Conservation (phyloP, 2,888 invertebrate genomes). For the Cyaniris semiargus region DNA sequence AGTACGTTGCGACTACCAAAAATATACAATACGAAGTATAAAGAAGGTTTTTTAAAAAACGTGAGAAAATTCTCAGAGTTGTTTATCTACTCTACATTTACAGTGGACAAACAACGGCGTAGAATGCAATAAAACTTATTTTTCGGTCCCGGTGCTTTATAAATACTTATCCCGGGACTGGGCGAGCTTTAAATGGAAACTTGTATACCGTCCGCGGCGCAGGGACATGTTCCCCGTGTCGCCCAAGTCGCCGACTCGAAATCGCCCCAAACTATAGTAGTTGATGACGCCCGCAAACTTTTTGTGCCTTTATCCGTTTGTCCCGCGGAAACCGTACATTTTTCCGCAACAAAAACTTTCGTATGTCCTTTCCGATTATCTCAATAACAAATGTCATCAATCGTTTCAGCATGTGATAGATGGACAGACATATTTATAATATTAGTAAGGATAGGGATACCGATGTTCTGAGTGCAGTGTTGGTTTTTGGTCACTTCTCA, state of each 20-base stretch:
- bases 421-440: too few relatives aligned
- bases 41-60: slow-evolving; percentile 33
- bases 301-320: neutral
- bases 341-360: neutral
- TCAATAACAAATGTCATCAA: neutral
- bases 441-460: too few relatives aligned
- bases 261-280: neutral
- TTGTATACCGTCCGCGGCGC: slow-evolving; percentile 5
- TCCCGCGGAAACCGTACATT: neutral
- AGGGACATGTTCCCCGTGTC: neutral
- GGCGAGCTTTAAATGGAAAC: slow-evolving; percentile 17
- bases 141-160: slow-evolving; percentile 4
- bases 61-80: neutral
- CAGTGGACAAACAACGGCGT: neutral
- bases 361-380: neutral
- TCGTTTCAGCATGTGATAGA: neutral
- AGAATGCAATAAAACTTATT: slow-evolving; percentile 15
- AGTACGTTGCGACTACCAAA: neutral
- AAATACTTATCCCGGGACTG: slow-evolving; percentile 7
- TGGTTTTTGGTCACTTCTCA: neutral
- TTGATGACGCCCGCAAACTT: neutral
- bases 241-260: neutral
- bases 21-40: neutral
- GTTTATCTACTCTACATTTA: slow-evolving; percentile 10
- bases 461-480: neutral